Evolutionary conservation across 2,888 invertebrate species (phyloP), one percentile per base, ranked within the genome.

Genomic region (Noctua janthe): DNA sequence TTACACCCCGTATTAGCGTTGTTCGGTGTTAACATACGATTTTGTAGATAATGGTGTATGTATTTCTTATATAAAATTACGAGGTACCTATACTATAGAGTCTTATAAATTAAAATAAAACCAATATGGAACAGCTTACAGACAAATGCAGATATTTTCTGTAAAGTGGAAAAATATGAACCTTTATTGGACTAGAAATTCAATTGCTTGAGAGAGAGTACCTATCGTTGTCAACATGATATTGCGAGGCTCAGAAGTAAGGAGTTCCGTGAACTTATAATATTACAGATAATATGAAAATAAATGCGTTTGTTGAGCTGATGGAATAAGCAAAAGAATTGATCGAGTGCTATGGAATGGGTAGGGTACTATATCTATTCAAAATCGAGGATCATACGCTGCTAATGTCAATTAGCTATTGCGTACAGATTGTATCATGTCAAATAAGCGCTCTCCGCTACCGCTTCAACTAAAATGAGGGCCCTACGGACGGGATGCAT

Each of bases 401-500:
- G 29, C n/a, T 66, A 54, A 47, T 39, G 59, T 62, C 59, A 86
- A 82, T 82, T 69, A 64, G 23, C 29, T 23, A 72, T 64, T 74
- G 56, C 74, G 39, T 20, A 67, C 39, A 74, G 74, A 83, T 71
- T 80, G 74, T 77, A 71, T 59, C 71, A 82, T 79, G 67, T 84
- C 79, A 80, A 81, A 82, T 66, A 73, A 56, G 72, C 73, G 70
- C 39, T 71, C 77, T 77, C 56, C n/a, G 69, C 66, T 76, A 59
- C 59, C 35, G 74, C 35, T 80, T 39, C 54, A 62, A 80, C 80
- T 74, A 82, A 89, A 87, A 81, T 64, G 71, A 76, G 80, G 75
- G 73, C 81, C 81, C 69, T 54, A 81, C 79, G 81, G 69, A 87
- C 85, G 78, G 81, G 78, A 87, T 80, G 76, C 83, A 88, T 88